Evolutionary conservation across 2,797 vertebrate genomes (phyloP).

Genomic region (Lophotriccus pileatus): DNA sequence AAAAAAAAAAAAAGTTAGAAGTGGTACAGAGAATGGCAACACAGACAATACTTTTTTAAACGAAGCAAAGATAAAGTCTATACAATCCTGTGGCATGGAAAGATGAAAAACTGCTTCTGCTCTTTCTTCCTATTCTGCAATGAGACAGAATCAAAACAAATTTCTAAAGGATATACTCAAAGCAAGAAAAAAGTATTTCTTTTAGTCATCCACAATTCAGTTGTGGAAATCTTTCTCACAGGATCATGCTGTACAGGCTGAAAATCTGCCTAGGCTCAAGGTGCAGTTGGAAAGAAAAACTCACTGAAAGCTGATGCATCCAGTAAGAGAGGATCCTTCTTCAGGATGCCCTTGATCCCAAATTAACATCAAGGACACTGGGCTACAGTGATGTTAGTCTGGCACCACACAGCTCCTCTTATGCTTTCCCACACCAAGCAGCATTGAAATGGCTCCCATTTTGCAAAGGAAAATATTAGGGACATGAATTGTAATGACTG

Average conservation of each 20-base stretch:
- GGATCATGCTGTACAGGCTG: neutral
- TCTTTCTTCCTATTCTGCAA: neutral
- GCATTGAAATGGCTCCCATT: neutral
- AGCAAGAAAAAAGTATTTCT: neutral
- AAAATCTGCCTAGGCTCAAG: neutral
- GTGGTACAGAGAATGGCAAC: neutral
- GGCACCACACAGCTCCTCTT: neutral
- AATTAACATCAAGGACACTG: neutral
- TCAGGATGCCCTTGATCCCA: neutral
- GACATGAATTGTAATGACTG: neutral
- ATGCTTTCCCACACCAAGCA: neutral
- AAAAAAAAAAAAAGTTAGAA: neutral
- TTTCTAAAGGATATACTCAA: neutral
- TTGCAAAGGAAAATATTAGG: neutral
- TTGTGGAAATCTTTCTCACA: neutral
- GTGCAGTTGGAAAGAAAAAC: neutral
- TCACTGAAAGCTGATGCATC: too few relatives aligned
- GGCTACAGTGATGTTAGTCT: neutral
- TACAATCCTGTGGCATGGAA: neutral
- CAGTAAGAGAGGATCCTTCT: neutral
- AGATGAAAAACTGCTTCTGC: neutral
- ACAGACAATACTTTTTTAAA: neutral
- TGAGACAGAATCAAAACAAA: neutral
- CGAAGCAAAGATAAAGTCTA: neutral
- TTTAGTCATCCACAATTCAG: neutral